Evolutionary conservation across 2,113 vertebrate species (phyloP), one percentile per base, ranked within the genome.

Genomic region (Hippocampus guttulatus): DNA sequence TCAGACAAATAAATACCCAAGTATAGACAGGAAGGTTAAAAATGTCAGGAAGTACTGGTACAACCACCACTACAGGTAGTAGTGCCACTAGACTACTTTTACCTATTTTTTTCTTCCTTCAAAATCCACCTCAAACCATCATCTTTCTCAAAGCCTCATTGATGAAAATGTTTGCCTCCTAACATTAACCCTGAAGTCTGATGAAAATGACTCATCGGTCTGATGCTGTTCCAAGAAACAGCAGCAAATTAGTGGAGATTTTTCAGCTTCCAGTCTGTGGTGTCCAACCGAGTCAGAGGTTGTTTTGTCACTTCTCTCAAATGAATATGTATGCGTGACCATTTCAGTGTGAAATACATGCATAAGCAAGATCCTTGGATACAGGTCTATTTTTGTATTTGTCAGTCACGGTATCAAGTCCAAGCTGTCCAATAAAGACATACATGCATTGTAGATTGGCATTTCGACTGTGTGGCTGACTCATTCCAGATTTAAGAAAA

Each of bases 311-410:
- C 9, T 65, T 71, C 74, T 70, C 41, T 78, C 67, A 38, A 54
- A 71, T 64, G 10, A 68, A 73, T 76, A 8, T 64, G 18, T 62
- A 68, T 30, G 45, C 64, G 52, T 66, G 52, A 65, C 9, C 21
- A 12, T 70, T 72, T 69, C 3, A 43, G 71, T 77, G 80, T 75
- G 75, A 82, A 81, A 68, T 71, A 69, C 71, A 82, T 71, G 55
- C 12, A 73, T 58, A 70, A 71, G 23, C 60, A 68, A 74, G 55
- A 33, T 74, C 67, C 78, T 87, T 87, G 82, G 84, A 84, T 84
- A 88, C 81, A 2, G 2, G 16, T 79, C 81, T 88, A 83, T 85
- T 88, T 89, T 81, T 72, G 77, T 71, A 51, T 68, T 71, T 71
- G 74, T n/a, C 52, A 55, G 52, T n/a, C 52, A 9, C 63, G 65